Evolutionary conservation across 2,797 vertebrate genomes (phyloP), one percentile per base, ranked within the genome.

Genomic region (Saguinus oedipus): DNA sequence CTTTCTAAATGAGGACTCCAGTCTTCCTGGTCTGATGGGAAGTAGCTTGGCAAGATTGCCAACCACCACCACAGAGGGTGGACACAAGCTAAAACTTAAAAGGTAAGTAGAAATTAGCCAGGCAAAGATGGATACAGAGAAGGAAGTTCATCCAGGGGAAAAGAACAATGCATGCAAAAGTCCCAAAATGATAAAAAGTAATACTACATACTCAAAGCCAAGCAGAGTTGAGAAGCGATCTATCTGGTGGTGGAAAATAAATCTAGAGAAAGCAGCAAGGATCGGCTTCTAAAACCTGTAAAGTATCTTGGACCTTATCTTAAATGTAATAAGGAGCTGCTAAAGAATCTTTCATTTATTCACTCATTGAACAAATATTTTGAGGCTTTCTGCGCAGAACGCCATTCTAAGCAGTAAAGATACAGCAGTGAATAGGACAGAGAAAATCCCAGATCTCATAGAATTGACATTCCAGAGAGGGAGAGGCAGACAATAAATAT

Each of bases 1-100:
- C 92, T 94, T 96, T 92, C 70, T 87, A 87, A 95, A 85, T 68
- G 36, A 92, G 55, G 36, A 33, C 36, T 46, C 64, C 9, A 53
- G 36, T 26, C 36, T 36, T 90, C 55, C 46, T 80, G 59, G 15
- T 42, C 4, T 75, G 84, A 57, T 4, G 57, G 95, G 93, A 97
- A 98, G 72, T 50, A 46, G 55, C 53, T 93, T 86, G 70, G 82
- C 8, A 53, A 90, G 50, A 72, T 84, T 5, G 84, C 3, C 79
- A 91, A 76, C 68, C 15, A 27, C 39, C 13, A 14, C 50, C 26
- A 30, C 74, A 85, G 44, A 90, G 30, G 75, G 39, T 15, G 13
- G 30, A 70, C 30, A 33, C 30, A 48, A 70, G 30, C 3, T 93
- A 5, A 76, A 87, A 17, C 39, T 53, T 50, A 15, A 57, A 72